phyloP scores from a whole-genome alignment of 2,797 vertebrate genomes.

The Phylloscopus collybita region DNA sequence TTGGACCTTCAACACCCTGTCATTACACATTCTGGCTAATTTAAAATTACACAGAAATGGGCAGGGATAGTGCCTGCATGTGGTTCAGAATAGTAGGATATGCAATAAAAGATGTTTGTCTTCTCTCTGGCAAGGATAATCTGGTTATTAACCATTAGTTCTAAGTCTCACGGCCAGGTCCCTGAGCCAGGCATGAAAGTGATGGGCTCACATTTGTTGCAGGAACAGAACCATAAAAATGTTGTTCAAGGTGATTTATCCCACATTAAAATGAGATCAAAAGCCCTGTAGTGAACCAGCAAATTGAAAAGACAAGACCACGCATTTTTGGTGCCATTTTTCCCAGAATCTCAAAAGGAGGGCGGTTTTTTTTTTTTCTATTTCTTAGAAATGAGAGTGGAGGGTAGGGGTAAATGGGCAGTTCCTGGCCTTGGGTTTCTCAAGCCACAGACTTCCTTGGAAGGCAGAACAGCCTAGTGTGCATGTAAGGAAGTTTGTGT shows the following conservation, averaged over 20 bases:
- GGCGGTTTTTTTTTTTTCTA: background rate
- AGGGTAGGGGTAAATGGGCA: background rate
- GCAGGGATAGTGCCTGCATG: background rate
- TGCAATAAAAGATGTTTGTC: background rate
- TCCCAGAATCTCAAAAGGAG: background rate
- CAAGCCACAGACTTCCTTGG: background rate
- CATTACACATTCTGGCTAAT: background rate
- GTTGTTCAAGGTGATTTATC: background rate
- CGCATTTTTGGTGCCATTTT: background rate
- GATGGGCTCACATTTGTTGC: background rate
- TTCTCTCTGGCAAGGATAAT: background rate
- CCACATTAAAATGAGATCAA: background rate
- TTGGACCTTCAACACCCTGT: background rate
- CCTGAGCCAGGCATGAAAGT: background rate
- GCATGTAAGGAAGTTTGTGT: background rate
- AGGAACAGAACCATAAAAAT: background rate
- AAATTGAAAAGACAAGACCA: background rate
- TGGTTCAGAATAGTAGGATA: background rate
- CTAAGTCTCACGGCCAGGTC: background rate
- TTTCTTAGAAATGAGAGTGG: background rate
- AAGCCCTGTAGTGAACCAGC: background rate
- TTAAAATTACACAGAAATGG: background rate
- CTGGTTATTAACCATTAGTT: background rate
- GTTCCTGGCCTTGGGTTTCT: background rate
- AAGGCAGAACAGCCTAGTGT: background rate